phyloP scores from a whole-genome alignment of 2,888 invertebrate species.

The Hydroisotoma schaefferi region DNA sequence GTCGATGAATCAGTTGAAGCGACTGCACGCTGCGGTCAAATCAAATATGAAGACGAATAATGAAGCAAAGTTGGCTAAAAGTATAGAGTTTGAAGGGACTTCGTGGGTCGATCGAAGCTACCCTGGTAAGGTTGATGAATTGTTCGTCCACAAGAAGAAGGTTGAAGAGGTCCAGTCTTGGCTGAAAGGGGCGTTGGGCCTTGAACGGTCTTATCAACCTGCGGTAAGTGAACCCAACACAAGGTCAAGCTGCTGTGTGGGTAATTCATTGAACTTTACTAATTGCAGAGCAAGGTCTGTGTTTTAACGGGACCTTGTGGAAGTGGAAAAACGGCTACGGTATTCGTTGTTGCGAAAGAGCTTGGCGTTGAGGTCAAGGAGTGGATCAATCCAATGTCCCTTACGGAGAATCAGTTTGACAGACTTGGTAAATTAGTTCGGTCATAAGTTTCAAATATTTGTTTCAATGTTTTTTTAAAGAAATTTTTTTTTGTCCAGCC shows the following conservation, averaged over 20 bases:
- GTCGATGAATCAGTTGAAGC: neutral
- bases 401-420: slow-evolving; percentile 17
- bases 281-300: slow-evolving; percentile 55
- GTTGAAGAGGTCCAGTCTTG: slow-evolving; percentile 68
- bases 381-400: slow-evolving; percentile 71
- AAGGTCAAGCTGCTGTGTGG: neutral
- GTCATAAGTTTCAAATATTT: too few species aligned
- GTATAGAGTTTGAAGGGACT: neutral
- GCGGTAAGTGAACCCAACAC: neutral
- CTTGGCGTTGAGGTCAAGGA: slow-evolving; percentile 64
- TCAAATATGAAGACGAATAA: neutral
- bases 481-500: neutral
- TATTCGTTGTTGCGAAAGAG: slow-evolving; percentile 65
- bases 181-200: slow-evolving; percentile 54
- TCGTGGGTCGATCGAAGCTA: slow-evolving; percentile 54
- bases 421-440: slow-evolving; percentile 19
- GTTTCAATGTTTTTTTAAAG: too few species aligned
- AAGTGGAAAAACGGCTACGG: slow-evolving; percentile 73
- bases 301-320: slow-evolving; percentile 80
- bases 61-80: neutral
- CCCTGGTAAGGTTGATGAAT: slow-evolving; percentile 60
- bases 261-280: slow-evolving; percentile 20
- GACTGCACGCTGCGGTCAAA: neutral
- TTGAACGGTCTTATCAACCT: neutral
- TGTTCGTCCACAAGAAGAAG: slow-evolving; percentile 73